phyloP scores from a whole-genome alignment of 1,140 invertebrate genomes.

The Sycophila sp. region DNA sequence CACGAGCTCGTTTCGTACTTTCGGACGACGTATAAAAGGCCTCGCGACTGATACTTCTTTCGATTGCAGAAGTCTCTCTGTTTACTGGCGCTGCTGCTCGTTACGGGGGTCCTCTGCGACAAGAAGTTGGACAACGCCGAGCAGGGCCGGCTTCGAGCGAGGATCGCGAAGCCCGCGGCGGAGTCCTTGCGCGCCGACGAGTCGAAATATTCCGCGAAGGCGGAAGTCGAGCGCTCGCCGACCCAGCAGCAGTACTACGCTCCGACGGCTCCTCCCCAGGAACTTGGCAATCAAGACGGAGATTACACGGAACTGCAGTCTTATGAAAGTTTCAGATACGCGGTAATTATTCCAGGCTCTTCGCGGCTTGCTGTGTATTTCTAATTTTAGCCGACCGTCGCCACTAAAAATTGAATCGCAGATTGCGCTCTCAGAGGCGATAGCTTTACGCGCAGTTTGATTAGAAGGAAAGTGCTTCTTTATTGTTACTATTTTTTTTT shows the following conservation, averaged over 20 bases:
- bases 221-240: constrained; percentile 34
- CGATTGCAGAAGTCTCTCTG: constrained; percentile 14
- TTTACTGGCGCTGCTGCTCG: neutral
- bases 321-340: constrained; percentile 36
- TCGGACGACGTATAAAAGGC: too few species aligned
- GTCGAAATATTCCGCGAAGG: constrained; percentile 43
- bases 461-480: neutral
- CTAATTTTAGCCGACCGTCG: constrained; percentile 15
- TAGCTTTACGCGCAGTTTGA: neutral
- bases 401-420: constrained; percentile 20
- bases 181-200: constrained; percentile 42
- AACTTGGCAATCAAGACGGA: constrained; percentile 31
- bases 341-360: constrained; percentile 25
- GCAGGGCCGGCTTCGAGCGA: constrained; percentile 6
- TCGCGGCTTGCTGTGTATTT: constrained; percentile 1
- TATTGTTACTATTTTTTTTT: too few species aligned
- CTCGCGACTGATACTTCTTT: too few species aligned
- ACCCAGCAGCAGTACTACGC: constrained; percentile 43
- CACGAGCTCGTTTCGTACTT: too few species aligned
- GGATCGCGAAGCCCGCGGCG: constrained; percentile 8
- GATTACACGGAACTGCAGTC: constrained; percentile 31
- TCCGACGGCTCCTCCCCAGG: constrained; percentile 16
- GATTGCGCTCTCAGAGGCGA: neutral
- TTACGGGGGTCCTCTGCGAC: constrained; percentile 41
- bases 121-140: constrained; percentile 42